Conservation (phyloP, 2,888 invertebrate genomes). For the Malthinus flaveolus region DNA sequence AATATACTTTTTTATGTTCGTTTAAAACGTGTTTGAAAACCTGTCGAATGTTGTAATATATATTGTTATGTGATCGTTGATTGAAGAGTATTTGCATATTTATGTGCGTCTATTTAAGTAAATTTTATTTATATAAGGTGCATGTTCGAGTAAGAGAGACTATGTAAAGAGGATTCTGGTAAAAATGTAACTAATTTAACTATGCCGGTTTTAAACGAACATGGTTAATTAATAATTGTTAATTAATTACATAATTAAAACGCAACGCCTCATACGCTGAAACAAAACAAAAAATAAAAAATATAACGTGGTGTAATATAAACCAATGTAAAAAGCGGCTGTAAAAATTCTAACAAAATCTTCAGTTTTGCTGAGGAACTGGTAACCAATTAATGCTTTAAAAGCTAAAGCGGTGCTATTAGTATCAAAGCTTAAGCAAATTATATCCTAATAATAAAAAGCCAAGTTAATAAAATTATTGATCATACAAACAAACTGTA, state of each 20-base stretch:
- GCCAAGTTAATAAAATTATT: constrained; percentile 21
- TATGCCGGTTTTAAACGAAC: constrained; percentile 17
- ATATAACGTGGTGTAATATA: constrained; percentile 31
- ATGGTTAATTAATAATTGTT: constrained; percentile 1
- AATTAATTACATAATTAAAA: constrained; percentile 20
- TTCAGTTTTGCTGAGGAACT: constrained; percentile 16
- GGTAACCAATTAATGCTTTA: constrained; percentile 24
- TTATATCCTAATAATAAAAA: constrained; percentile 22
- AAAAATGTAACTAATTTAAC: background rate
- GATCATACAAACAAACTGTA: constrained; percentile 23
- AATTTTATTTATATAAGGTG: too few species aligned
- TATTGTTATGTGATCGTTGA: background rate
- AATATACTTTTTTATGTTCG: constrained; percentile 17
- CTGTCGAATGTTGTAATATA: background rate
- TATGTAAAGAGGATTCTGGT: background rate
- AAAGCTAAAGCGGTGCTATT: constrained; percentile 27
- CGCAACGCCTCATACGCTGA: constrained; percentile 43
- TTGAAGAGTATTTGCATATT: too few species aligned
- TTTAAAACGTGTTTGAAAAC: constrained; percentile 18
- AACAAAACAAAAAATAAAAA: constrained; percentile 35
- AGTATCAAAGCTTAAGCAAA: constrained; percentile 25
- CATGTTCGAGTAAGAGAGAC: background rate
- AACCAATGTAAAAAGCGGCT: constrained; percentile 28
- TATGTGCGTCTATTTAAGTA: too few species aligned
- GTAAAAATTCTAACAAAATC: constrained; percentile 16